Base-by-base conservation (phyloP, 2,797 vertebrate genomes). In the Gambelia wislizenii region DNA sequence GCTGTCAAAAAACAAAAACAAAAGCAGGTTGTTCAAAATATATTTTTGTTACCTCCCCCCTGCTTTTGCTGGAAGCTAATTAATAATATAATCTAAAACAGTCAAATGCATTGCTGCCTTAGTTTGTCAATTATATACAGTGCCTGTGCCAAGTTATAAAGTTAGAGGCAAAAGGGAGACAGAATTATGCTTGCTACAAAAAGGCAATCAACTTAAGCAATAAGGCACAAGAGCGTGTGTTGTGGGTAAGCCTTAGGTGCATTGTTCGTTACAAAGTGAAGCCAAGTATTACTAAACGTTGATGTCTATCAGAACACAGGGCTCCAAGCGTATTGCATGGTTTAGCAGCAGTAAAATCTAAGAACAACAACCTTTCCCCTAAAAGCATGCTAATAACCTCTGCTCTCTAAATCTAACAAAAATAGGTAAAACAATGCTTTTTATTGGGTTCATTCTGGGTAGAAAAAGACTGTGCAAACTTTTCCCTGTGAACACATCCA, bases 51-150 rank as follows among this genome's bases (percentile, higher is more conserved):
- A 59, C 44, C 74, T 76, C 54, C 27, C 49, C 7, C 14, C 13
- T 86, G 14, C 91, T 87, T 92, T 89, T 82, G 69, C 61, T 85
- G 64, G 1, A 76, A 86, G 88, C 91, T 93, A 91, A 87, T 87
- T 81, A 30, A 87, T 78, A 13, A 87, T 82, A 89, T 72, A 90
- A 79, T 90, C 84, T 80, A 30, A 90, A 91, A 86, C 83, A 92
- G 83, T 91, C 87, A 94, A 75, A 20, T 49, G 76, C 16, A 64
- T 89, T 95, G 85, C 87, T 94, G 89, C 89, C 90, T 92, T 81
- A 87, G 91, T 90, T 79, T 89, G 89, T 93, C 72, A 16, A 81
- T 88, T 92, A 80, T 93, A 87, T 88, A 93, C 86, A 0, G 5
- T 52, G 81, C 72, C 87, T 75, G 61, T 91, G 76, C 90, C 93